Conservation (phyloP, 2,113 vertebrate species). For the Neomonachus schauinslandi region DNA sequence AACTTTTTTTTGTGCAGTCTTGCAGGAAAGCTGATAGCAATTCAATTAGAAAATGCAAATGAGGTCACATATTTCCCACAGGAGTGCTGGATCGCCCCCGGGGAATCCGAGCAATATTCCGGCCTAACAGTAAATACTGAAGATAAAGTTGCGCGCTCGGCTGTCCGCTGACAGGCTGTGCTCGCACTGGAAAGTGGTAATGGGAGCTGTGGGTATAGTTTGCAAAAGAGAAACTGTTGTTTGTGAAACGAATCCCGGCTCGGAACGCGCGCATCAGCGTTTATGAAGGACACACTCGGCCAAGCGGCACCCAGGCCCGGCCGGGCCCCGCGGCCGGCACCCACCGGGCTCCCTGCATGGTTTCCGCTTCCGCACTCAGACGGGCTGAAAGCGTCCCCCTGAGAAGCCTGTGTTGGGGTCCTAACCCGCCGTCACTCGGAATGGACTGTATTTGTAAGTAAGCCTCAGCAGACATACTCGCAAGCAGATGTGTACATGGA, state of each 20-base stretch:
- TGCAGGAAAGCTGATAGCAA: slow-evolving; percentile 89
- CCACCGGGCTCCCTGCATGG: background rate
- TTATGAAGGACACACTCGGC: slow-evolving; percentile 60
- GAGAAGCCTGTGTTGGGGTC: fast-evolving
- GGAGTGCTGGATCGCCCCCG: slow-evolving; percentile 77
- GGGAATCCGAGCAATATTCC: slow-evolving; percentile 71
- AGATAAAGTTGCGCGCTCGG: slow-evolving; percentile 64
- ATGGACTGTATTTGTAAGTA: fast-evolving
- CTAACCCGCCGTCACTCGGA: background rate
- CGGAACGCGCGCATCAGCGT: slow-evolving; percentile 57
- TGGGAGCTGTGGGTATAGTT: slow-evolving; percentile 70
- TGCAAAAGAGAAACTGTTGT: slow-evolving; percentile 33
- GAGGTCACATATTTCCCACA: slow-evolving; percentile 85
- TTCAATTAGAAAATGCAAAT: slow-evolving; percentile 92
- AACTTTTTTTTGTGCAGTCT: slow-evolving; percentile 84
- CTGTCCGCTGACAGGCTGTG: slow-evolving; percentile 60
- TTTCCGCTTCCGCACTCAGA: background rate
- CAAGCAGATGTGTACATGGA: background rate
- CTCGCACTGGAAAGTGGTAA: background rate
- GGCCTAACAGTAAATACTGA: slow-evolving; percentile 80
- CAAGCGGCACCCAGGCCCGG: background rate
- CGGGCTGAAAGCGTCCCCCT: background rate
- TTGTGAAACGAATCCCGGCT: slow-evolving; percentile 65
- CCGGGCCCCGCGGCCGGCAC: background rate
- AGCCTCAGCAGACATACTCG: background rate